Conservation (phyloP, 2,888 invertebrate species). For the Amitus sp. region DNA sequence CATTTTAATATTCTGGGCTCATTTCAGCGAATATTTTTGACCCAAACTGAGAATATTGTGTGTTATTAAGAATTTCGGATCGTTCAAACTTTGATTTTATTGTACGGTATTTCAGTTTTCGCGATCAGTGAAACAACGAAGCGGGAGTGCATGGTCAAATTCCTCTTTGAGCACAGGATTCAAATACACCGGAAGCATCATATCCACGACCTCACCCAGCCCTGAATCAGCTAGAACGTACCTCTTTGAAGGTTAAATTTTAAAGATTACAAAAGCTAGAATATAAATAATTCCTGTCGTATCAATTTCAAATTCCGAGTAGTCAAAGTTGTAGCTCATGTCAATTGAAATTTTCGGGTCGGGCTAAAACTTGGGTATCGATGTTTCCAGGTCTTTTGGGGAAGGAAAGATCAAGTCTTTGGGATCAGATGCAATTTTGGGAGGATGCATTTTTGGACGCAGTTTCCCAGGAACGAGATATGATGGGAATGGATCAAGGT, state of each 20-base stretch:
- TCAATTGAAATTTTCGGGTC: too few species aligned
- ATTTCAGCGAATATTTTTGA: too few species aligned
- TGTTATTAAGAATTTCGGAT: too few species aligned
- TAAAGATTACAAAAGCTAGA: too few species aligned
- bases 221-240: constrained; percentile 91
- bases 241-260: constrained; percentile 81
- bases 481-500: constrained; percentile 99
- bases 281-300: too few species aligned
- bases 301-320: too few species aligned
- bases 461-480: constrained; percentile 96
- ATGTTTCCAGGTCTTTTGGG: constrained; percentile 65
- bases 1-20: too few species aligned
- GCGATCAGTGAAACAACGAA: constrained; percentile 79
- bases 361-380: too few species aligned
- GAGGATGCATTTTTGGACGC: constrained; percentile 99
- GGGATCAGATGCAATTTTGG: constrained; percentile 99
- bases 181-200: constrained; percentile 86
- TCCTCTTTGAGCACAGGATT: constrained; percentile 88
- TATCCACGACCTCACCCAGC: constrained; percentile 87
- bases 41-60: too few species aligned
- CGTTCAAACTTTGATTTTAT: too few species aligned
- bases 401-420: constrained; percentile 87
- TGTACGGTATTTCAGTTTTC: too few species aligned
- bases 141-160: constrained; percentile 88
- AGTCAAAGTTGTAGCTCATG: too few species aligned